Evolutionary conservation across 2,113 vertebrate species (phyloP), one percentile per base, ranked within the genome.

Genomic region (Mastomys coucha): DNA sequence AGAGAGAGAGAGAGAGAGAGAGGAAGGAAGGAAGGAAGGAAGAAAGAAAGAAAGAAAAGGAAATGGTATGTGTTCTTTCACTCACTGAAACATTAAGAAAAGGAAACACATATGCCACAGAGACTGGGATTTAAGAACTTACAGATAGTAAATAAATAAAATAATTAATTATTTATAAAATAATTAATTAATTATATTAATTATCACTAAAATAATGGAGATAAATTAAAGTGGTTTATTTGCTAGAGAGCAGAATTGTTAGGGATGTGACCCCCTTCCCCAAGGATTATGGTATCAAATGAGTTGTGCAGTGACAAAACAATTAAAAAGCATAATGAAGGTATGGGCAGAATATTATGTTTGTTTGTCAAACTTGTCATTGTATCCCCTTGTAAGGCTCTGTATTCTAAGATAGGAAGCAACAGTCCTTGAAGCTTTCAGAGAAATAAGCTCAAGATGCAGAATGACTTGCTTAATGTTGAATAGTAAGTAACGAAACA

Each of bases 111-210:
- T 33, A 28, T 86, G 14, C 56, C 56, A 86, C 39, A 49, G 73
- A 93, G 26, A 65, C 17, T 93, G n/a, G 69, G 90, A 84, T 88
- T 76, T 78, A 93, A 33, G n/a, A 95, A 91, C 78, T 89, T 75
- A 39, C 72, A 80, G 63, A 92, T 36, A 93, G 76, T 56, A 36
- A n/a, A n/a, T n/a, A n/a, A n/a, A n/a, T n/a, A n/a, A n/a, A n/a
- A n/a, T n/a, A n/a, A n/a, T n/a, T n/a, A n/a, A n/a, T n/a, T n/a
- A n/a, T n/a, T n/a, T n/a, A n/a, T n/a, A n/a, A n/a, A n/a, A n/a
- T n/a, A n/a, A n/a, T n/a, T n/a, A n/a, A n/a, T n/a, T n/a, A n/a
- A n/a, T n/a, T n/a, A n/a, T n/a, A n/a, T n/a, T n/a, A n/a, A n/a
- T n/a, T n/a, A 11, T 91, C 76, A 91, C 28, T 6, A 67, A 85